Conservation (phyloP, 2,113 vertebrate species). For the Varanus salvator region DNA sequence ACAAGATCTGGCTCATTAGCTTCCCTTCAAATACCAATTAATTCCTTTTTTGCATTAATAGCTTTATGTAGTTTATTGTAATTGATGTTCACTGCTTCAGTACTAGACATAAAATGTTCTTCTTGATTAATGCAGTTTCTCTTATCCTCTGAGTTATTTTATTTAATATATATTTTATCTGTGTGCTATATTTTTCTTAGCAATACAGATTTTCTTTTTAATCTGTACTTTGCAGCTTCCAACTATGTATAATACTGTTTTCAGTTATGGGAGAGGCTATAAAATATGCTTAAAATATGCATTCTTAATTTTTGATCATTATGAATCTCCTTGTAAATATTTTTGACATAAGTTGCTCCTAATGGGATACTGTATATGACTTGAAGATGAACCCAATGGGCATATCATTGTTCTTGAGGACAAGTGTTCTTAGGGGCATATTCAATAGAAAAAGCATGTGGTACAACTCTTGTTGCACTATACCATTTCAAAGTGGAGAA, state of each 20-base stretch:
- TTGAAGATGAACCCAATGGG: not conserved
- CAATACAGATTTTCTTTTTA: constrained; percentile 13
- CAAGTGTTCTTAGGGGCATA: not conserved
- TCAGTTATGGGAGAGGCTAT: not conserved
- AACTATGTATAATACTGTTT: constrained; percentile 37
- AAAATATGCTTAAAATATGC: not conserved
- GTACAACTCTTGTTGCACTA: not conserved
- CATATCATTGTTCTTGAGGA: not conserved
- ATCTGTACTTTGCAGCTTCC: constrained; percentile 10
- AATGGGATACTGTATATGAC: not conserved
- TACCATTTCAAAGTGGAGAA: not conserved
- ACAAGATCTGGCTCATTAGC: not conserved
- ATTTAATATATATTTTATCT: not conserved
- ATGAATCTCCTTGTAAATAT: constrained; percentile 22
- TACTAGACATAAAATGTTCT: constrained; percentile 17
- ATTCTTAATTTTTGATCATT: constrained; percentile 13
- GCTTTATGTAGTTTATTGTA: not conserved
- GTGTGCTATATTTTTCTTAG: not conserved
- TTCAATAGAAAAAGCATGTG: not conserved
- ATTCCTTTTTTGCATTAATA: not conserved
- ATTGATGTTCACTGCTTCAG: not conserved
- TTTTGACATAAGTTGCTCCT: constrained; percentile 5
- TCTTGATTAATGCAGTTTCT: not conserved
- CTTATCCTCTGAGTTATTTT: constrained; percentile 37
- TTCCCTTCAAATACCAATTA: constrained; percentile 35